These are phyloP conservation scores for Heterocephalus glaber DNA, from an alignment of 2,113 vertebrate species.

Conservation along the genomic window DNA sequence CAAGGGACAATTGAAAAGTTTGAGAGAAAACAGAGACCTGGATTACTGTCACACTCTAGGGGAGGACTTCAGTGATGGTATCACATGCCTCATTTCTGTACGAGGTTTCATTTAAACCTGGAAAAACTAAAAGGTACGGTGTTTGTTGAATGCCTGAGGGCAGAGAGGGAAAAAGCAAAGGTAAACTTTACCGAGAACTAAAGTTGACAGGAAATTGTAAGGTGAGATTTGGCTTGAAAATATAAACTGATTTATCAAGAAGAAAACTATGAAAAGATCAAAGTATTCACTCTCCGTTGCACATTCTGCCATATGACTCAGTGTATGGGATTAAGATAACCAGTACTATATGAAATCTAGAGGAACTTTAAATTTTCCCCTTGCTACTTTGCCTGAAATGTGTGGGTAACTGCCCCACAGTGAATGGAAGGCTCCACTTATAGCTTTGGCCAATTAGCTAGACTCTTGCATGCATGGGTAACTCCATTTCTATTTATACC, in stretches of 20 bases:
- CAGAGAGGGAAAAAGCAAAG: slow-evolving; percentile 35
- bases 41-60: not conserved
- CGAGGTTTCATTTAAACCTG: slow-evolving; percentile 34
- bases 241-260: slow-evolving; percentile 45
- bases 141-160: slow-evolving; percentile 4
- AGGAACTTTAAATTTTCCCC: not conserved
- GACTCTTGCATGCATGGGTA: not conserved
- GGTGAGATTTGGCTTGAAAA: slow-evolving; percentile 58
- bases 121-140: not conserved
- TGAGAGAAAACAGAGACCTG: slow-evolving; percentile 46
- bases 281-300: not conserved
- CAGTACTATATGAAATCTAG: not conserved
- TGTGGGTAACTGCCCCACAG: not conserved
- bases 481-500: slow-evolving; percentile 23
- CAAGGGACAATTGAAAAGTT: not conserved
- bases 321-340: not conserved
- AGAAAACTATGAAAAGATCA: slow-evolving; percentile 53
- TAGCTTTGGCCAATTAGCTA: not conserved
- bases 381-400: slow-evolving; percentile 45
- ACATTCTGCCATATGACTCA: slow-evolving; percentile 16
- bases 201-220: slow-evolving; percentile 52
- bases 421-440: not conserved
- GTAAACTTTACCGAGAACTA: slow-evolving; percentile 22
- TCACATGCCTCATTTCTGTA: not conserved
- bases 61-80: not conserved